Evolutionary conservation across 2,888 invertebrate genomes (phyloP).

Genomic region (Pandemis heparana): DNA sequence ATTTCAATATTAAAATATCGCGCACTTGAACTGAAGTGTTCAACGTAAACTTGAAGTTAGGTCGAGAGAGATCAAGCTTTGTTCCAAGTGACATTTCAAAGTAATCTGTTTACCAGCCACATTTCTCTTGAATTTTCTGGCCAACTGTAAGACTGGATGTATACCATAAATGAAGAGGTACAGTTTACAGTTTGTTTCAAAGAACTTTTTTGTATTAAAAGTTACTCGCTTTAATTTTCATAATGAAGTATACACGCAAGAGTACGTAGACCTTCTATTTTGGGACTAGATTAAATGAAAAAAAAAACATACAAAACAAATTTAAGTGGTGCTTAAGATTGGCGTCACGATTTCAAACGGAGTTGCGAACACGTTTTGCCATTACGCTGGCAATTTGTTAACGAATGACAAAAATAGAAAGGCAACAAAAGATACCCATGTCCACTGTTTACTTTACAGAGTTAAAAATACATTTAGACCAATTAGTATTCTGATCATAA

Average conservation of each 20-base stretch:
- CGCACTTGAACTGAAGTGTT: background rate
- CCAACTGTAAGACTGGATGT: too few relatives aligned
- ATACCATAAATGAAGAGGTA: too few relatives aligned
- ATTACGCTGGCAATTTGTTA: constrained; percentile 19
- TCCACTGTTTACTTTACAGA: background rate
- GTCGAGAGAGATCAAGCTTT: background rate
- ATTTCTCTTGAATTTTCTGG: too few relatives aligned
- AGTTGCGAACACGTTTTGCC: constrained; percentile 13
- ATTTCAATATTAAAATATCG: background rate
- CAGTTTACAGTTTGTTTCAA: too few relatives aligned
- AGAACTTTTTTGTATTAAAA: too few relatives aligned
- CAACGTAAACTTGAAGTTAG: background rate
- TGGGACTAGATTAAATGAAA: constrained; percentile 14
- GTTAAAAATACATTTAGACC: constrained; percentile 19
- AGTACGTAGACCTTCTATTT: constrained; percentile 13
- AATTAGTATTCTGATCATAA: constrained; percentile 19
- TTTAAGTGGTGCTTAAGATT: constrained; percentile 30
- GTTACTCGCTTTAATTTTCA: background rate
- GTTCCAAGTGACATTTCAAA: too few relatives aligned
- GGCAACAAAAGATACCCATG: constrained; percentile 11
- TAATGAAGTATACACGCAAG: background rate
- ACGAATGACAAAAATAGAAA: constrained; percentile 29
- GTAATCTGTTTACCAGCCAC: too few relatives aligned
- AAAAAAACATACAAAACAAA: constrained; percentile 23
- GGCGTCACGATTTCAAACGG: constrained; percentile 26